These are phyloP conservation scores for Propithecus perrieri DNA, from an alignment of 2,797 vertebrate genomes.

Conservation along the genomic window DNA sequence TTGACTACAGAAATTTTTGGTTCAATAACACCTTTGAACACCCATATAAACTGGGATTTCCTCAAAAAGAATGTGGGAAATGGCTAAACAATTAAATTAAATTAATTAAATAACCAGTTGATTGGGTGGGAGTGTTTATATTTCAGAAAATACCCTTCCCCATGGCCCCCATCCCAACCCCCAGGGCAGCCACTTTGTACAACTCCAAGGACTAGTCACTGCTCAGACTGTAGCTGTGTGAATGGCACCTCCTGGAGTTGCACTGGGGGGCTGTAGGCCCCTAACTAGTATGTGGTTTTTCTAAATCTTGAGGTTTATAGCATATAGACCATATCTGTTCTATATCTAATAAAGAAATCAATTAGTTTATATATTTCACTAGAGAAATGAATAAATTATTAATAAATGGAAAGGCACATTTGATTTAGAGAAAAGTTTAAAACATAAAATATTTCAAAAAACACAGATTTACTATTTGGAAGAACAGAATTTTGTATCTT, in stretches of 20 bases:
- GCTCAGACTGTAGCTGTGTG: background rate
- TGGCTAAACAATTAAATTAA: background rate
- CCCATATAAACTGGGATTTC: background rate
- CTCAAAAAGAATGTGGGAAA: background rate
- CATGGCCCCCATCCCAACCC: rapidly evolving
- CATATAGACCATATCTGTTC: background rate
- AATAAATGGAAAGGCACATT: background rate
- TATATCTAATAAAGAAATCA: background rate
- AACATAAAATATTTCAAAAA: constrained; percentile 13
- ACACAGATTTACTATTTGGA: background rate
- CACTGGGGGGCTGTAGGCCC: rapidly evolving
- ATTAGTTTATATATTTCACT: background rate
- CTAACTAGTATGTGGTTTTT: rapidly evolving
- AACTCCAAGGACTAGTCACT: background rate
- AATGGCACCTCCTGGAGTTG: background rate
- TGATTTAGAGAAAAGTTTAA: background rate
- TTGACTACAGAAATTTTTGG: background rate
- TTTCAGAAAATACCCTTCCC: background rate
- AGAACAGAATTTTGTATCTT: background rate
- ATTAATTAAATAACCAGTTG: background rate
- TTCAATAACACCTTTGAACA: background rate
- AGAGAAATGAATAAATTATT: background rate
- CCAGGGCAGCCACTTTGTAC: background rate
- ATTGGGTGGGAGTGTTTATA: background rate
- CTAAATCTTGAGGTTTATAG: background rate